phyloP scores from a whole-genome alignment of 2,113 vertebrate genomes.

The Phaetusa simplex region DNA sequence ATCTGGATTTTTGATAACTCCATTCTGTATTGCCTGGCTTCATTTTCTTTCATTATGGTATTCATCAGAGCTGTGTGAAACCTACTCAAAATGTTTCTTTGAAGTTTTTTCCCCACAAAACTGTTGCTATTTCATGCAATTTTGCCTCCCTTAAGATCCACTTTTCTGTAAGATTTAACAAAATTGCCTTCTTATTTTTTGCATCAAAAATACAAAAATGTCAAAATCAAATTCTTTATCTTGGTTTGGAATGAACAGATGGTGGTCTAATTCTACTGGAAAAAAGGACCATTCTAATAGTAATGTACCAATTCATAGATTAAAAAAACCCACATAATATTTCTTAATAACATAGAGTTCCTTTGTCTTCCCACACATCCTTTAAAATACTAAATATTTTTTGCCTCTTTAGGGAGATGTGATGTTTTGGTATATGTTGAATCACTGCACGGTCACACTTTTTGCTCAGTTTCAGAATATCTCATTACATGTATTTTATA shows the following conservation, averaged over 20 bases:
- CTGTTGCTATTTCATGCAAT: neutral
- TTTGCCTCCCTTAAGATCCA: neutral
- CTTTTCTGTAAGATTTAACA: neutral
- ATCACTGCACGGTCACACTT: neutral
- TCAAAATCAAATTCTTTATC: neutral
- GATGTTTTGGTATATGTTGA: neutral
- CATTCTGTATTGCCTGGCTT: neutral
- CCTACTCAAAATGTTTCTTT: slow-evolving; percentile 1
- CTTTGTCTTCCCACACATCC: neutral
- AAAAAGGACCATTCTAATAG: neutral
- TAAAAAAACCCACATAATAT: accelerated
- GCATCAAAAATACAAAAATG: neutral
- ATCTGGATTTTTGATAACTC: neutral
- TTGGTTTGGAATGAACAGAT: neutral
- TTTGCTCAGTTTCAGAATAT: neutral
- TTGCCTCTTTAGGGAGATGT: neutral
- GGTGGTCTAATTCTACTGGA: neutral
- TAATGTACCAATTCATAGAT: neutral
- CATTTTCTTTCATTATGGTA: slow-evolving; percentile 47
- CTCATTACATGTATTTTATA: neutral
- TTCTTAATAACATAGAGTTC: neutral
- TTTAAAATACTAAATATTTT: neutral
- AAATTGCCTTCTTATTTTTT: slow-evolving; percentile 12
- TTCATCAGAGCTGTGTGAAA: slow-evolving; percentile 27
- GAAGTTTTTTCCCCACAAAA: neutral